Evolutionary conservation across 2,888 invertebrate species (phyloP), one percentile per base, ranked within the genome.

Genomic region (Thymelicus acteon): DNA sequence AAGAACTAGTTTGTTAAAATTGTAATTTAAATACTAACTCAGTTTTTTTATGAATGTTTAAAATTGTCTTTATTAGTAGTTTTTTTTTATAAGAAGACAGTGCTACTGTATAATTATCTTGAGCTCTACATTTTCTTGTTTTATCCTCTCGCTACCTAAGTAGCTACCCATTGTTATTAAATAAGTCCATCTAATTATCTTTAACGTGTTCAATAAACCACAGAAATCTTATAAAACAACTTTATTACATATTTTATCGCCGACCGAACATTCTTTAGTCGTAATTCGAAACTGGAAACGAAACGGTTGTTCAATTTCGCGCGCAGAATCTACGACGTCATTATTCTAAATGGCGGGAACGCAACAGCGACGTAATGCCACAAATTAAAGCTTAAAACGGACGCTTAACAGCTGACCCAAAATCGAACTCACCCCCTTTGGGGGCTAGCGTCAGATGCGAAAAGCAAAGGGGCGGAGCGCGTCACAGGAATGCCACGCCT

Each of bases 341-440:
- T 93, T 93, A 92, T 90, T 91, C 87, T 88, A 90, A 92, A 93
- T 86, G 89, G 88, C 84, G 85, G 85, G 83, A 84, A 86, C 85
- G 88, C 84, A 82, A 69, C 84, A 85, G 84, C 88, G 80, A 79
- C 82, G 85, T 92, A 91, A 92, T 91, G 87, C 93, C 93, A 93
- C 93, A 93, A 93, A 93, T 93, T 93, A 93, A 93, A 93, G 93
- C 93, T 93, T 93, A 93, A 93, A 93, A 88, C 90, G 92, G 89
- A 84, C 90, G 92, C 89, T 93, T 93, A 93, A 92, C 93, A 92
- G 91, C 92, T 93, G 92, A 93, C 93, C 92, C 93, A 93, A 90
- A 91, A 92, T 91, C 91, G 91, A 91, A 87, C 80, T 82, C 78
- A 82, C 89, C 85, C 90, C 86, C 86, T 79, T 81, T 82, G 82